Percentiles rank a stretch among this genome's conserved stretches.
Evolutionary conservation across 2,113 vertebrate genomes (phyloP).

Genomic region (Pyrgilauda ruficollis): DNA sequence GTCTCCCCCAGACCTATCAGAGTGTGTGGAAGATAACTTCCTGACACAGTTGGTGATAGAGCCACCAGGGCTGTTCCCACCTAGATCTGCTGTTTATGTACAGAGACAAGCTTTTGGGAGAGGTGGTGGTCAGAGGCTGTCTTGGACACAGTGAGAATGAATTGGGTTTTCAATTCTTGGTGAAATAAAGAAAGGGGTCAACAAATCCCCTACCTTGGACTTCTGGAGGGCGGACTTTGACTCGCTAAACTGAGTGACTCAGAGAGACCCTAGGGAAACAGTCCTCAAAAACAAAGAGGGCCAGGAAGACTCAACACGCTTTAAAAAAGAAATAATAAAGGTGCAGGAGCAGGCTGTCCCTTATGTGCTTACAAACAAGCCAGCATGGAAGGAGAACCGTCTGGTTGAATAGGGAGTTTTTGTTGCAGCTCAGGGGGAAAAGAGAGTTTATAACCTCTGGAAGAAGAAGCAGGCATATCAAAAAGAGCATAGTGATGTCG

Average conservation of each 20-base stretch:
- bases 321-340: not conserved
- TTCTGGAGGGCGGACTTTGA: not conserved
- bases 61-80: not conserved
- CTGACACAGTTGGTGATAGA: not conserved
- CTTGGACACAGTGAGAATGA: too few species aligned
- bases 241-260: not conserved
- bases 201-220: not conserved
- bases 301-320: not conserved
- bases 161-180: not conserved
- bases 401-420: not conserved
- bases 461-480: not conserved
- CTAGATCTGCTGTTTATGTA: not conserved
- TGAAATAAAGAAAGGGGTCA: not conserved
- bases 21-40: not conserved
- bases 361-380: not conserved
- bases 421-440: not conserved
- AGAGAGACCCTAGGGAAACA: not conserved
- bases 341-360: accelerated
- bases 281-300: not conserved
- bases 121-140: accelerated
- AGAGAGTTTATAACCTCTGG: not conserved
- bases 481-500: accelerated
- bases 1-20: not conserved
- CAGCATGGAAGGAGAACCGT: not conserved
- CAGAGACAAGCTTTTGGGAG: not conserved